Conservation (phyloP, 2,113 vertebrate species). For the Trogon melanurus region DNA sequence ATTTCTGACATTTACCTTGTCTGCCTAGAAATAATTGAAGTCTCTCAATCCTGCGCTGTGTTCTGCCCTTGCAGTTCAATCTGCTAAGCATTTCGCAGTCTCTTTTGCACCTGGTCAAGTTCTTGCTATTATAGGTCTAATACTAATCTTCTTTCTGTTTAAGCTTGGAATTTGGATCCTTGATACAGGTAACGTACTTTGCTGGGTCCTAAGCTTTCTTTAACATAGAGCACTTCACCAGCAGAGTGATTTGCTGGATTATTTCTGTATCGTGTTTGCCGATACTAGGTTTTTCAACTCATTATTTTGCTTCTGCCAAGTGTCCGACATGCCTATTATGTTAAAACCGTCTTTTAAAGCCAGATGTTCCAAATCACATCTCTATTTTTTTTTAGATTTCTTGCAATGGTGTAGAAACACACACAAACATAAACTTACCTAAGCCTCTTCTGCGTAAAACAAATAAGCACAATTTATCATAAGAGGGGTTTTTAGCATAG, state of each 20-base stretch:
- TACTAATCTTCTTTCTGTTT: neutral
- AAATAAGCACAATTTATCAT: neutral
- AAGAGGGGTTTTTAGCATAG: neutral
- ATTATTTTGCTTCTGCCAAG: neutral
- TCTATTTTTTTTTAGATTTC: neutral
- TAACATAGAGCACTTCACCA: neutral
- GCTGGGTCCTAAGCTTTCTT: neutral
- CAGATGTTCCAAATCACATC: neutral
- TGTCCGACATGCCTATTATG: neutral
- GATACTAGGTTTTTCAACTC: neutral
- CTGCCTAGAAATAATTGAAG: neutral
- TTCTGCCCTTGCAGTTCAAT: constrained; percentile 11
- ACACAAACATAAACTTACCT: neutral
- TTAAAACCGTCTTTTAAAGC: neutral
- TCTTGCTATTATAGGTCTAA: neutral
- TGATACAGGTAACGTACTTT: neutral
- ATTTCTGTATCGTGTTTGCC: neutral
- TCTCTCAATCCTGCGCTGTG: neutral
- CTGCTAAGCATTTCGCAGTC: neutral
- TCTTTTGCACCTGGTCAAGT: neutral
- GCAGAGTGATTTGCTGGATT: neutral
- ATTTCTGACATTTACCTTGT: neutral
- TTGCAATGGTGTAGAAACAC: neutral
- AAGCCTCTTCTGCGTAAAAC: neutral
- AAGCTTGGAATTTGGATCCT: neutral